These are phyloP conservation scores for Pimephales promelas DNA, from an alignment of 2,113 vertebrate genomes.

Conservation along the genomic window DNA sequence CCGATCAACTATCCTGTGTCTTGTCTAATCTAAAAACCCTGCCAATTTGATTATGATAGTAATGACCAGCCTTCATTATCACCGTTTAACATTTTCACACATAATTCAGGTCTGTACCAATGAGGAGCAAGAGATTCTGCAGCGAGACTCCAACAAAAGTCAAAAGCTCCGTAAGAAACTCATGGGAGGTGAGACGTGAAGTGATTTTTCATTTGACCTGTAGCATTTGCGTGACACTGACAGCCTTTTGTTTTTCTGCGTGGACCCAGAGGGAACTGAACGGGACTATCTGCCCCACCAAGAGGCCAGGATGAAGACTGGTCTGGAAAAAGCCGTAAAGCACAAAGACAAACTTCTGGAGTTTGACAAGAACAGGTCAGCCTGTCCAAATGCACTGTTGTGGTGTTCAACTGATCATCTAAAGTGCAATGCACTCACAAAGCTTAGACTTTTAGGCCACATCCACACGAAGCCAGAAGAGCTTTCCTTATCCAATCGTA, in stretches of 20 bases:
- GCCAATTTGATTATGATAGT: not conserved
- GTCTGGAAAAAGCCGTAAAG: slow-evolving; percentile 90
- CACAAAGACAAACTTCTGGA: slow-evolving; percentile 97
- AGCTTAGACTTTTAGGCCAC: not conserved
- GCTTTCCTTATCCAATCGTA: too few species aligned
- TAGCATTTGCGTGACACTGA: not conserved
- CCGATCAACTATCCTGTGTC: not conserved
- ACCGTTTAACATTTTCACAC: not conserved
- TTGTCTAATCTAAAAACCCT: not conserved
- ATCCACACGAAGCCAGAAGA: too few species aligned
- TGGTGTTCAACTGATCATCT: not conserved
- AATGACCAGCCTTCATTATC: not conserved
- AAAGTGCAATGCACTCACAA: not conserved
- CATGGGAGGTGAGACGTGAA: slow-evolving; percentile 81
- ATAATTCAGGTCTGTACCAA: slow-evolving; percentile 88
- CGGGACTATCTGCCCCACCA: slow-evolving; percentile 84
- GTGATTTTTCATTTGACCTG: not conserved
- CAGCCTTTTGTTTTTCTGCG: not conserved
- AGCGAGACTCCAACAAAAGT: slow-evolving; percentile 96
- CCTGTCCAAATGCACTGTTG: not conserved
- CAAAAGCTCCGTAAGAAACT: slow-evolving; percentile 95
- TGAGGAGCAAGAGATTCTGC: slow-evolving; percentile 92
- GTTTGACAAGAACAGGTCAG: slow-evolving; percentile 91
- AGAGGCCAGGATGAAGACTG: slow-evolving; percentile 81
- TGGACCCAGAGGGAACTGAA: slow-evolving; percentile 66